Base-by-base conservation (phyloP, 2,888 invertebrate species). In the Acleris laterana region DNA sequence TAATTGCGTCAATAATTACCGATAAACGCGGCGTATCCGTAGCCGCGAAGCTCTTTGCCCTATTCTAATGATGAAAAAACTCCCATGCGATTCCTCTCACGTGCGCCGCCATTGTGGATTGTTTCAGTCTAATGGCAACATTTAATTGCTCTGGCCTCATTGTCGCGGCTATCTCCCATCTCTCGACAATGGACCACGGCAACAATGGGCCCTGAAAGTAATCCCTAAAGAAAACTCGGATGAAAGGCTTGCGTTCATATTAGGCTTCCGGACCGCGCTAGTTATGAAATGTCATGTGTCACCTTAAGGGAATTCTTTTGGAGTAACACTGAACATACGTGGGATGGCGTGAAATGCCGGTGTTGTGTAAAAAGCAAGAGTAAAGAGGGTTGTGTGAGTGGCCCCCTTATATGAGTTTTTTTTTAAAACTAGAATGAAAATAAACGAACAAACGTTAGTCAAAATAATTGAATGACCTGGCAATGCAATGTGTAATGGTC, bases 21-120 rank as follows among this genome's bases (percentile, higher is more conserved):
- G 70, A 70, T 75, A 72, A 76, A 74, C 70, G 68, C 65, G 63
- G 70, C 69, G 69, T 77, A 75, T 79, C 74, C 73, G 69, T 72
- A 75, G 72, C 77, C 72, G 76, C 75, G 74, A 77, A 78, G 70
- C 57, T 52, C 69, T 69, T 69, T 68, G 70, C 70, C 73, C 74
- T 74, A 80, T 80, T 76, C 75, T 77, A 78, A 81, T 77, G 76
- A 74, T 79, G 72, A 85, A 85, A 86, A 88, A 82, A 77, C 82
- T 85, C 87, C 80, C 89, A 85, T 85, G 88, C 84, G 80, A 85
- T 85, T 83, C 84, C 85, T 89, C 89, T 88, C 89, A 88, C 88
- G 87, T 87, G 85, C 85, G 62, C 32, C 50, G 62, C 70, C 77
- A 87, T 90, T 90, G 90, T 90, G 85, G 74, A 88, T 90, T 90